phyloP scores from a whole-genome alignment of 2,797 vertebrate genomes.

The Leptodon cayanensis region DNA sequence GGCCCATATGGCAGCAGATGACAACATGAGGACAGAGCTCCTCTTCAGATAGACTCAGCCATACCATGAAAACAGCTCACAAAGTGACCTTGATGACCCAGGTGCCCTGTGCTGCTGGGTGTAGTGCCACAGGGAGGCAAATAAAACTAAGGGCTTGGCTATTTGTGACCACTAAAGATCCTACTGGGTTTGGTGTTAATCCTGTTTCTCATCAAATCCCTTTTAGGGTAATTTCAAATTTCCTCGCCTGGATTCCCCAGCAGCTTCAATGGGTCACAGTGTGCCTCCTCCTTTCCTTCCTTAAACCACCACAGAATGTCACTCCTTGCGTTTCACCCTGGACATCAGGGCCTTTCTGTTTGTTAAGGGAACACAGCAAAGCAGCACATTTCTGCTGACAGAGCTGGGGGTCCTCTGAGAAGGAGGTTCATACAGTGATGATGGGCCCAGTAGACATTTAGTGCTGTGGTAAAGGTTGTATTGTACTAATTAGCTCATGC shows the following conservation, averaged over 20 bases:
- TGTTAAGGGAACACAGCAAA: not conserved
- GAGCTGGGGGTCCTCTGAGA: not conserved
- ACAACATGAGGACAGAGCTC: not conserved
- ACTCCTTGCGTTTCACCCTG: not conserved
- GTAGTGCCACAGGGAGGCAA: not conserved
- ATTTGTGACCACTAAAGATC: not conserved
- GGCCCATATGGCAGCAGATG: not conserved
- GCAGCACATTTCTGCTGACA: not conserved
- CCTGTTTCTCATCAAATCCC: not conserved
- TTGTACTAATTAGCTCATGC: not conserved
- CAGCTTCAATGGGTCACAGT: not conserved
- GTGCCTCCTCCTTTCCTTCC: not conserved
- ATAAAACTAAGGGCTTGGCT: not conserved
- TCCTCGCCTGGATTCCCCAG: not conserved
- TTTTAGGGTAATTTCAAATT: not conserved
- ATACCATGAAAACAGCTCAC: not conserved
- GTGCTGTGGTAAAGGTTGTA: not conserved
- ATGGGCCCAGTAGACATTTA: not conserved
- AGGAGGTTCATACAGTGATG: not conserved
- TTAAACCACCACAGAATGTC: not conserved
- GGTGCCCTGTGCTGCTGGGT: not conserved
- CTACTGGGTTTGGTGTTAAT: not conserved
- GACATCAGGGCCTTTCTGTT: not conserved
- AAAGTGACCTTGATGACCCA: not conserved
- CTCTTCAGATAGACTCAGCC: not conserved